Conservation (phyloP, 2,888 invertebrate species). For the Ethmia dodecea region DNA sequence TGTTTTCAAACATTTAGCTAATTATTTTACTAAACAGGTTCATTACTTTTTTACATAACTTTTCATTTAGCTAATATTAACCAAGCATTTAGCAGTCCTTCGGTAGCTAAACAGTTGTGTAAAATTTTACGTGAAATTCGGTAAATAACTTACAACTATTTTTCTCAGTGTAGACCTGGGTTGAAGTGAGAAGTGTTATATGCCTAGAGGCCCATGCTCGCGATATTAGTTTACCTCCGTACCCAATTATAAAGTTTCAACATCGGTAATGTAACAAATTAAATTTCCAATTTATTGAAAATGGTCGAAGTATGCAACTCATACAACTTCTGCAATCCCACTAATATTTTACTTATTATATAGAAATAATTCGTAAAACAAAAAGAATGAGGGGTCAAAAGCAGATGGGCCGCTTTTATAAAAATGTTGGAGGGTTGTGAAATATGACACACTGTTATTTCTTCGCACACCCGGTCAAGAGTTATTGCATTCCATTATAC, state of each 20-base stretch:
- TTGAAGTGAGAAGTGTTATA: too few species aligned
- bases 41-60: too few species aligned
- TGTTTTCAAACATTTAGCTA: too few species aligned
- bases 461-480: constrained; percentile 78
- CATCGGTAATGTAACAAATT: constrained; percentile 19
- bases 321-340: constrained; percentile 40
- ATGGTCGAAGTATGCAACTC: constrained; percentile 40
- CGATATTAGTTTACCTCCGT: constrained; percentile 4
- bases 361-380: constrained; percentile 73
- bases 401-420: constrained; percentile 77
- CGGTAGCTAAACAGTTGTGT: too few species aligned
- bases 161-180: too few species aligned
- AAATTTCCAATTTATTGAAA: constrained; percentile 27
- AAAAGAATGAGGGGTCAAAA: constrained; percentile 77
- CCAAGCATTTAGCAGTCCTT: too few species aligned
- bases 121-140: too few species aligned
- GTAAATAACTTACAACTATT: too few species aligned
- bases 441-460: constrained; percentile 78
- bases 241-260: constrained; percentile 10
- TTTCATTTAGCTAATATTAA: too few species aligned
- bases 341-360: constrained; percentile 62
- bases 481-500: constrained; percentile 78
- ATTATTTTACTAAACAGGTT: too few species aligned
- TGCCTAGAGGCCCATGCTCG: too few species aligned
- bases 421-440: constrained; percentile 78